Base-by-base conservation (phyloP, 37 sponge, comb jelly and placozoan species). In the Cladorhizidae sp. region DNA sequence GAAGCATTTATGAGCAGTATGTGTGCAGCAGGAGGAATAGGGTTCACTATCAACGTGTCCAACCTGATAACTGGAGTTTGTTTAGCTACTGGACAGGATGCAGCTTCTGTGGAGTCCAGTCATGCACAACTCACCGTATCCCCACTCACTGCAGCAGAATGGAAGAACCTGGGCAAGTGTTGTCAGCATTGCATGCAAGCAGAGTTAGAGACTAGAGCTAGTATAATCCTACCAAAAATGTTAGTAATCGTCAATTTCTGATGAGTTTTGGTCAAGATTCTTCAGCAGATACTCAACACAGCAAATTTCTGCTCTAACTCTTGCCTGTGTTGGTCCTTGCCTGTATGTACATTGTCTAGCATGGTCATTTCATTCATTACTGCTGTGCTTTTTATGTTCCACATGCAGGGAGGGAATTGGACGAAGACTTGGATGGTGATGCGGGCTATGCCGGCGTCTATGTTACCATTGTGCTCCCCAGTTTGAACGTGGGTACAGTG, bases 61-160 rank as follows among this genome's bases (percentile, higher is more conserved):
- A 88, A 93, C 58, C 17, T 73, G 7, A 6, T 92, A 0, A 83
- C 89, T 43, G 89, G 88, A 12, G 75, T 93, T 31, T 93, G 82
- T 51, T 76, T 86, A 29, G 93, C 93, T 37, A 93, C 93, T 68
- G 93, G 93, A 32, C 93, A 93, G 68, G 93, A 93, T 55, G 70
- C 85, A 12, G 93, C 86, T 33, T 77, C 74, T 40, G 35, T 82
- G 20, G 93, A 93, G 73, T 57, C 72, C 45, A 67, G 79, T 43
- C 28, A 64, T 25, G 80, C 43, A 17, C 76, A 81, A 22, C 55
- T 91, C 0, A 63, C 79, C 32, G 0, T 91, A 22, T 20, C 59
- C 20, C 80, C 80, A 59, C 67, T 69, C 42, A 59, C 68, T 3
- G 41, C 59, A 25, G 61, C 80, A 9, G 81, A 87, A 23, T 73